Percentiles rank a stretch among this genome's conserved stretches.
Evolutionary conservation across 1,140 invertebrate species (phyloP).

Genomic region (Hetaerina americana): DNA sequence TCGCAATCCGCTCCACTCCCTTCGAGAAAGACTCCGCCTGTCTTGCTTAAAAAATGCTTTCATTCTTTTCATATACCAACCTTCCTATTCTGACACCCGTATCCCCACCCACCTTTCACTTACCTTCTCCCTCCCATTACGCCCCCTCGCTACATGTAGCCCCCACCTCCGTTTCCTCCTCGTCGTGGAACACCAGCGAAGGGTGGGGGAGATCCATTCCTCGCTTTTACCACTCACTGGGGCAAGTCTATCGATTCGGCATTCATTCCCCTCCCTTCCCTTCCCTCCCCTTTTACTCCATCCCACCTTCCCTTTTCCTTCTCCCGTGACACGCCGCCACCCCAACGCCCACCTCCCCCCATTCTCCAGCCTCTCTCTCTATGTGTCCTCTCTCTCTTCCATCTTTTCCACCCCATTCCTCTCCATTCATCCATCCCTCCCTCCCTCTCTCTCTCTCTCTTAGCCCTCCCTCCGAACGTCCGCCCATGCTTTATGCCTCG

Average conservation of each 20-base stretch:
- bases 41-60: not conserved
- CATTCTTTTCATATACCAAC: not conserved
- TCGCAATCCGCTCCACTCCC: no score
- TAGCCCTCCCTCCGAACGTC: no score
- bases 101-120: not conserved
- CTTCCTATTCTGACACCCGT: no score
- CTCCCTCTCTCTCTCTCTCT: not conserved
- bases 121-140: not conserved
- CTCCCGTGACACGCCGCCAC: no score
- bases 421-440: no score
- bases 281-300: not conserved
- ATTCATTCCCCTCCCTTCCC: not conserved
- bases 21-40: not conserved
- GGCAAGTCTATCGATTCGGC: not conserved
- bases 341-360: no score
- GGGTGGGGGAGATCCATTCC: not conserved
- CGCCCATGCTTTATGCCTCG: no score
- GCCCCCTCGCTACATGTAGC: not conserved
- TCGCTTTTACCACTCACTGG: not conserved
- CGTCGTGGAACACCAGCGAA: not conserved
- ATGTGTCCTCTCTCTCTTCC: no score
- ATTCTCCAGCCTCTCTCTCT: not conserved
- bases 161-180: not conserved
- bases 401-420: not conserved
- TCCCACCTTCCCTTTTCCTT: not conserved